phyloP scores from a whole-genome alignment of 2,797 vertebrate genomes.

The Coendou prehensilis region DNA sequence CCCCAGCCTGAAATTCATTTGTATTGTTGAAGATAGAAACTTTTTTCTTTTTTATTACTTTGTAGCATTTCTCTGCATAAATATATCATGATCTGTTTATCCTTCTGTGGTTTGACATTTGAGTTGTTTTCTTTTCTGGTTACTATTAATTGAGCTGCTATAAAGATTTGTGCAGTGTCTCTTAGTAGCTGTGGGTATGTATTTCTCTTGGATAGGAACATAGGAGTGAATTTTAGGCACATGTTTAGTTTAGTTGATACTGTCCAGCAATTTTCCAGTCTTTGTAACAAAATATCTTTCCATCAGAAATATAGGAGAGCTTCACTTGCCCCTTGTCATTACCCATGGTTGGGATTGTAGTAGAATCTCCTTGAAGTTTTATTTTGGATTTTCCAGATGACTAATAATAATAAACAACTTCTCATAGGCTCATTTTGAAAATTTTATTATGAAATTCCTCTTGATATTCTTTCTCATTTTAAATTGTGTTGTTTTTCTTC shows the following conservation, averaged over 20 bases:
- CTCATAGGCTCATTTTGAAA: background rate
- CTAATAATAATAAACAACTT: background rate
- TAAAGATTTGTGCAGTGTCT: background rate
- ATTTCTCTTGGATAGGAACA: background rate
- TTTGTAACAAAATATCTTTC: background rate
- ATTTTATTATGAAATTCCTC: background rate
- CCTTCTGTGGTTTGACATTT: background rate
- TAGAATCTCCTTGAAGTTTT: background rate
- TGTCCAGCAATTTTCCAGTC: background rate
- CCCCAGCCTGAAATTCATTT: background rate
- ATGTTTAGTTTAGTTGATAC: background rate
- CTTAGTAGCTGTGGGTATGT: too few relatives aligned
- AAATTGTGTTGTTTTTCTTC: background rate
- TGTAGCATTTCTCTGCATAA: too few relatives aligned
- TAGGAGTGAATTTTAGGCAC: background rate
- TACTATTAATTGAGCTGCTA: background rate
- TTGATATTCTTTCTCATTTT: background rate
- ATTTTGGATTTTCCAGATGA: background rate
- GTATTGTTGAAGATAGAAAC: background rate
- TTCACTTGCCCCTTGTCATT: accelerated
- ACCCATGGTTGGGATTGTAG: background rate
- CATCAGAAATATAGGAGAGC: background rate
- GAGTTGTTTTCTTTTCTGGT: background rate
- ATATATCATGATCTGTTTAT: background rate
- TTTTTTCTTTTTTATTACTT: background rate